Conservation (phyloP, 2,888 invertebrate genomes). For the Antheraea assamensis region DNA sequence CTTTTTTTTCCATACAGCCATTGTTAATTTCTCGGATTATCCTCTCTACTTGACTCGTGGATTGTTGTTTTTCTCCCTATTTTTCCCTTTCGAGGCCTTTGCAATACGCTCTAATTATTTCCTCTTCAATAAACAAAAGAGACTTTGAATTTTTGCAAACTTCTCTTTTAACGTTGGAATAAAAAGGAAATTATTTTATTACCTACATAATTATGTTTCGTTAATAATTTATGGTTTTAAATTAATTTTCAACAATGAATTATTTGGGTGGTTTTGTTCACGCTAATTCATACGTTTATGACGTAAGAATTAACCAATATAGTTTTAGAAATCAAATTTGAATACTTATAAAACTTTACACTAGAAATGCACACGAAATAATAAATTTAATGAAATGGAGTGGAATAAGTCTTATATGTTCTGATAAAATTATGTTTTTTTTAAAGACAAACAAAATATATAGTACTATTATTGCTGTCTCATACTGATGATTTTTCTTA, state of each 20-base stretch:
- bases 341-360: too few species aligned
- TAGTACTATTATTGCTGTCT: too few species aligned
- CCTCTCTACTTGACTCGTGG: slow-evolving; percentile 67
- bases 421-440: too few species aligned
- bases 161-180: slow-evolving; percentile 18
- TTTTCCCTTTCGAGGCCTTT: slow-evolving; percentile 57
- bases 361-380: too few species aligned
- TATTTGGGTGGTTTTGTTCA: too few species aligned
- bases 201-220: neutral
- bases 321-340: too few species aligned
- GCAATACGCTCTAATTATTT: slow-evolving; percentile 74
- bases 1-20: slow-evolving; percentile 39
- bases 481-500: too few species aligned
- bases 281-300: too few species aligned
- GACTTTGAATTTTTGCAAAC: slow-evolving; percentile 39
- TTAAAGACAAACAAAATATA: too few species aligned
- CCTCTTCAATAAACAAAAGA: slow-evolving; percentile 71
- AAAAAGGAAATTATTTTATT: neutral
- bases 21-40: slow-evolving; percentile 71
- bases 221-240: neutral
- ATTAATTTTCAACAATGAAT: neutral
- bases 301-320: neutral
- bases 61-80: slow-evolving; percentile 60
- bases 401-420: too few species aligned
- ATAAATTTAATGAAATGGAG: too few species aligned